Base-by-base conservation (phyloP, 2,113 vertebrate genomes). In the Smithornis capensis region DNA sequence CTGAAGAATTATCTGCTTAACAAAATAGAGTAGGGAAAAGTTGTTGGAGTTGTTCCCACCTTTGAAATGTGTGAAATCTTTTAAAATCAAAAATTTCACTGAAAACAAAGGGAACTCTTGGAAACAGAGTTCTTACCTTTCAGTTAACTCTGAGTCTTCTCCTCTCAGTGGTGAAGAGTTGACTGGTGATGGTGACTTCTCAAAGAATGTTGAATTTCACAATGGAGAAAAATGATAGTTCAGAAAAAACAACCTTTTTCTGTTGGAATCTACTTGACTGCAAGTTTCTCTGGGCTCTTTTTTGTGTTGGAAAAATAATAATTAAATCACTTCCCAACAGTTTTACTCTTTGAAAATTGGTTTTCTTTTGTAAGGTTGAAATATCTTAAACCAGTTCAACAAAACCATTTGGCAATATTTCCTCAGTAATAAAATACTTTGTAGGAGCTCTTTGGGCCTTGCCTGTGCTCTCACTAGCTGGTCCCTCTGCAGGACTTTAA, bases 1-100 rank as follows among this genome's bases (percentile, higher is more conserved):
- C 70, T 91, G 70, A 87, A 87, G 92, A 87, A 92, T 80, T 69
- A 85, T 28, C 91, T 87, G 38, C 53, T 76, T 91, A 73, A 73
- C 57, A 73, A 78, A 68, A 84, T 3, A 57, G 53, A 82, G 73
- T 37, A 75, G 31, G 37, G 31, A 62, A 83, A 85, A 88, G 57
- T 83, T 87, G 76, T 69, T 73, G 85, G 45, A 91, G 76, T 42
- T 57, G 55, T 55, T 85, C 37, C 23, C 15, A 37, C 50, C 53
- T 91, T 82, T 87, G 78, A 76, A 79, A 85, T 24, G 27, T 64
- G 84, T 79, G 57, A 84, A 78, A 89, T 89, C 65, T 84, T 89
- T 81, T 33, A 31, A 78, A 92, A 92, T 64, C 0, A 19, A 63
- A 80, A 69, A 75, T 44, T 40, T 69, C 44, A 69, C 21, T 57